Evolutionary conservation across 1,140 invertebrate genomes (phyloP), one percentile per base, ranked within the genome.

Genomic region (Formica selysi): DNA sequence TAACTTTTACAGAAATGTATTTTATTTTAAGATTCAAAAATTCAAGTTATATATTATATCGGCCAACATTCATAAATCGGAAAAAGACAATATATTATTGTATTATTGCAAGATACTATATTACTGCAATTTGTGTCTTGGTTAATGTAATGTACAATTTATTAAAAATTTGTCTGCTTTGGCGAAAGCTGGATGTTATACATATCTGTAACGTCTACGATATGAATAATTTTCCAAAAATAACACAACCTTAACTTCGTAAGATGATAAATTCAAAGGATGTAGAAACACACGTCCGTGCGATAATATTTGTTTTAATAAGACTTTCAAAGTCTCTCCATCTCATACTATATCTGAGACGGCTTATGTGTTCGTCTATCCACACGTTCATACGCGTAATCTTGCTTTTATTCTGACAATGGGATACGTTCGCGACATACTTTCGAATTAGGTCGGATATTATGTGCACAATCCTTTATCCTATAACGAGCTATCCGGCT

Each of bases 401-500:
- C 36, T 70, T 16, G 36, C 10, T 29, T 10, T 10, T n/a, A 38
- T 57, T 57, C 16, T 41, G 65, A 26, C 64, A 70, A 36, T 38
- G n/a, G 44, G 36, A 70, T 13, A 65, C 32, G 5, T 7, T 76
- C 22, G 67, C 79, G 64, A 68, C 44, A 80, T 68, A 68, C 44
- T 80, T 80, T 80, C 5, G 68, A 64, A 73, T 44, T 19, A 26
- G 51, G 29, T 44, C 29, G 68, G 71, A 73, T 74, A 74, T 83
- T 62, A 48, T 29, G 22, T 70, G 68, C 54, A 11, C 38, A 3
- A 13, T n/a, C 36, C 36, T 19, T 83, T 74, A 74, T 83, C n/a
- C 54, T 36, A 44, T 41, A 74, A 62, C 79, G 57, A 48, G 29
- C 79, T 83, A 83, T 74, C 68, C 26, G 70, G 36, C 79, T 83